phyloP scores from a whole-genome alignment of 2,797 vertebrate genomes.

The Sebastes matsubarae region DNA sequence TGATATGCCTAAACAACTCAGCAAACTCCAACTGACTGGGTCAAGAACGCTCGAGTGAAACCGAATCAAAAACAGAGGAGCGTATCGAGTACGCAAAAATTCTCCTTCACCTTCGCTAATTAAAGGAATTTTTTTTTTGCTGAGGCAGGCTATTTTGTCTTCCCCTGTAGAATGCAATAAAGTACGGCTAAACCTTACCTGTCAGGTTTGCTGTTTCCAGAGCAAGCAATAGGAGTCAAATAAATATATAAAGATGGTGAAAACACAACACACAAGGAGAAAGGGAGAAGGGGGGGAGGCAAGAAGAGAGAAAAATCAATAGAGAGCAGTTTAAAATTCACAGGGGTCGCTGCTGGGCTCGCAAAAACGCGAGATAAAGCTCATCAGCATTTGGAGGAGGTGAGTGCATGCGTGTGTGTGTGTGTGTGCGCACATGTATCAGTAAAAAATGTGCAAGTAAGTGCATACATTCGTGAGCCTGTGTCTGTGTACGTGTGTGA shows the following conservation, averaged over 20 bases:
- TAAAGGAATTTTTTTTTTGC: slow-evolving; percentile 67
- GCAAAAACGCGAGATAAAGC: slow-evolving; percentile 67
- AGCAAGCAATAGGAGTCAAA: slow-evolving; percentile 83
- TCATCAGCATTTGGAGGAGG: slow-evolving; percentile 75
- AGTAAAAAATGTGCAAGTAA: slow-evolving; percentile 40
- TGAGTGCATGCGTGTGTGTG: slow-evolving; percentile 12
- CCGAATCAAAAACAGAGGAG: slow-evolving; percentile 2
- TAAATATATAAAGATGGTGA: slow-evolving; percentile 80
- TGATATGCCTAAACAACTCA: not conserved
- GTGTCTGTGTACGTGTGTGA: slow-evolving; percentile 4
- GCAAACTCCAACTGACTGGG: not conserved
- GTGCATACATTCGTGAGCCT: slow-evolving; percentile 19
- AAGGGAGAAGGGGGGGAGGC: slow-evolving; percentile 70
- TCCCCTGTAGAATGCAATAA: slow-evolving; percentile 69
- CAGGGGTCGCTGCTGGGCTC: slow-evolving; percentile 69
- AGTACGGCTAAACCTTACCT: slow-evolving; percentile 88
- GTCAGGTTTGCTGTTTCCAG: slow-evolving; percentile 96
- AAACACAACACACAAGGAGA: slow-evolving; percentile 82
- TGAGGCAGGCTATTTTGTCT: slow-evolving; percentile 67
- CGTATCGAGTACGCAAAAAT: slow-evolving; percentile 31
- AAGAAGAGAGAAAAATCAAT: slow-evolving; percentile 83
- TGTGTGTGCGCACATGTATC: not conserved
- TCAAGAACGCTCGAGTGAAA: not conserved
- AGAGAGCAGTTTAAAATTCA: slow-evolving; percentile 82
- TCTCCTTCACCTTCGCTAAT: slow-evolving; percentile 61